phyloP scores from a whole-genome alignment of 2,797 vertebrate genomes.

The Aplochiton taeniatus region DNA sequence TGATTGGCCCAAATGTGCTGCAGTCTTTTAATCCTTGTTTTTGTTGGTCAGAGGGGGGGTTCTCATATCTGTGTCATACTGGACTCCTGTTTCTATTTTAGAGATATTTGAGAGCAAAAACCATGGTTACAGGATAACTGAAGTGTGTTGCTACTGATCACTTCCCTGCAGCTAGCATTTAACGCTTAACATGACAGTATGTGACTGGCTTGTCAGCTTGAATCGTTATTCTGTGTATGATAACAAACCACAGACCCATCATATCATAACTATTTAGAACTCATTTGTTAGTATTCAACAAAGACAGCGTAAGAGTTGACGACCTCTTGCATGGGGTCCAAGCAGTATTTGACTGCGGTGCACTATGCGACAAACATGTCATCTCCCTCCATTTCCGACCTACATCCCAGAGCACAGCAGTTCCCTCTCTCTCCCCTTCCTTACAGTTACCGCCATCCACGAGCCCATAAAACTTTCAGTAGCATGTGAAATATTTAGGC shows the following conservation, averaged over 20 bases:
- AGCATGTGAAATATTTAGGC: slow-evolving; percentile 73
- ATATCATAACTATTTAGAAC: no score
- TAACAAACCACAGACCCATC: no score
- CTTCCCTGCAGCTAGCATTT: no score
- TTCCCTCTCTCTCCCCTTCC: slow-evolving; percentile 25
- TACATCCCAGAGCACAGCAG: slow-evolving; percentile 28
- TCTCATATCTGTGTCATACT: background rate
- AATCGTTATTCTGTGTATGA: no score
- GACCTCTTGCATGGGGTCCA: no score
- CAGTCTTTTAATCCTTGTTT: background rate
- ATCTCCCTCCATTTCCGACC: background rate
- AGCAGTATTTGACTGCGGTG: background rate
- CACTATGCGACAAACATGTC: background rate
- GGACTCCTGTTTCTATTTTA: background rate
- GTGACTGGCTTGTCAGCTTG: no score
- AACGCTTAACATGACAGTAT: no score
- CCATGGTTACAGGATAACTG: background rate
- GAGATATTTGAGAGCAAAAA: background rate
- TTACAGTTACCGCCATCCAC: slow-evolving; percentile 26
- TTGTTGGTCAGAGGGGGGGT: background rate
- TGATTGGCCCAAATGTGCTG: slow-evolving; percentile 32
- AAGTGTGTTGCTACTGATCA: background rate
- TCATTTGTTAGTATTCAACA: no score
- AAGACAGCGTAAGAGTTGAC: no score
- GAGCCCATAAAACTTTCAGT: slow-evolving; percentile 69